These are phyloP conservation scores for Istiophorus platypterus DNA, from an alignment of 2,113 vertebrate genomes.

Conservation along the genomic window DNA sequence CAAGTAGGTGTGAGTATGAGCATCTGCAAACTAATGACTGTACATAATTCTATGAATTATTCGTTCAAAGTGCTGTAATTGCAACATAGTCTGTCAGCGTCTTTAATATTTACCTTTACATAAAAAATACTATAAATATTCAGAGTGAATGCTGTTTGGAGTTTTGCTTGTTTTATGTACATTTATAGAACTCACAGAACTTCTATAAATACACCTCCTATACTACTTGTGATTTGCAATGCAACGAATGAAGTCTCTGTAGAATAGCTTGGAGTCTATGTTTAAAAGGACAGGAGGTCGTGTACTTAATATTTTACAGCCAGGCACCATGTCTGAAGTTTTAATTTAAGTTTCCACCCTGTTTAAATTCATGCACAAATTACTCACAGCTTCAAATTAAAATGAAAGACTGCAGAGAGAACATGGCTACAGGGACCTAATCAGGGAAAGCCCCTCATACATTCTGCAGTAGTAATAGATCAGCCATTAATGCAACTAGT, in stretches of 20 bases:
- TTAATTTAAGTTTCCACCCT: neutral
- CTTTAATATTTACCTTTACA: neutral
- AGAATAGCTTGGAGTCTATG: neutral
- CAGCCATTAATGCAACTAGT: neutral
- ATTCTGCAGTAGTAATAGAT: neutral
- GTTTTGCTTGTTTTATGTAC: neutral
- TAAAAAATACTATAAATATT: neutral
- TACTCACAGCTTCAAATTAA: neutral
- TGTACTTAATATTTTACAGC: constrained; percentile 4
- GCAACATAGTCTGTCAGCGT: neutral
- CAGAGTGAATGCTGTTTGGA: neutral
- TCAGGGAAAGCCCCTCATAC: neutral
- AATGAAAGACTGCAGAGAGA: constrained; percentile 6
- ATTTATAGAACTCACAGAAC: neutral
- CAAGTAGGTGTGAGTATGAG: too few species aligned
- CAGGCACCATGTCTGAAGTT: neutral
- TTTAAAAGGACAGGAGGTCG: neutral
- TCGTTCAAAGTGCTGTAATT: too few species aligned
- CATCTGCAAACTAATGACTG: too few species aligned
- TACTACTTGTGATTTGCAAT: neutral
- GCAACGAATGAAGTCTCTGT: neutral
- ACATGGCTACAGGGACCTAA: neutral
- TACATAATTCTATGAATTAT: neutral
- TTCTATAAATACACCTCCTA: neutral
- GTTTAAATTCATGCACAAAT: neutral